Percentiles rank a stretch among this genome's conserved stretches.
These are phyloP conservation scores for Platalea minor DNA, from an alignment of 2,797 vertebrate species.

Conservation along the genomic window DNA sequence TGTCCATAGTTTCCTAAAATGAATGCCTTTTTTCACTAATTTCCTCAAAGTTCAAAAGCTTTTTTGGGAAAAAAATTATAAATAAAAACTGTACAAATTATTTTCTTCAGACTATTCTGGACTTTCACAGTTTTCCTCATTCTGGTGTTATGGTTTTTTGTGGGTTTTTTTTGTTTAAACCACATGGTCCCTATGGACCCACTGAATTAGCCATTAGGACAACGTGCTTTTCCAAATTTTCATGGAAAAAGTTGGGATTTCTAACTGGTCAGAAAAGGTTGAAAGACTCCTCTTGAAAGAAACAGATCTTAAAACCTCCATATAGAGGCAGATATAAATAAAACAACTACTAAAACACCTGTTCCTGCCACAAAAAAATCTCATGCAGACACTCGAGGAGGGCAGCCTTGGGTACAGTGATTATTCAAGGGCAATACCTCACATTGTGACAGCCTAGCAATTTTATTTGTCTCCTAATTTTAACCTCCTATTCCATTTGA, in stretches of 20 bases:
- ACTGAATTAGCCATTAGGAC: background rate
- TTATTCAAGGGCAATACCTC: background rate
- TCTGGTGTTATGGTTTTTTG: background rate
- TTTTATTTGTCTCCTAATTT: background rate
- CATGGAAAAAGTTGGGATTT: background rate
- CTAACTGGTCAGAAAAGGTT: background rate
- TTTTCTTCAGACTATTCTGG: background rate
- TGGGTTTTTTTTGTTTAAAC: background rate
- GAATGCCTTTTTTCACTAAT: background rate
- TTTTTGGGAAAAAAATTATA: background rate
- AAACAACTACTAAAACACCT: background rate
- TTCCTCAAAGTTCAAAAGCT: background rate
- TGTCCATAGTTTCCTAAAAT: background rate
- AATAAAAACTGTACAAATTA: background rate
- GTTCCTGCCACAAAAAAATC: background rate
- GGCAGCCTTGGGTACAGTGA: background rate
- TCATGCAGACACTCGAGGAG: background rate
- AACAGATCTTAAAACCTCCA: background rate
- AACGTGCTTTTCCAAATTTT: background rate
- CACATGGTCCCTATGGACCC: background rate
- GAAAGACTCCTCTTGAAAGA: background rate
- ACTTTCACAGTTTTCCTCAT: background rate
- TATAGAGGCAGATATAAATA: background rate
- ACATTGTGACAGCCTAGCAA: background rate
- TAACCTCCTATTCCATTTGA: background rate